phyloP scores from a whole-genome alignment of 2,888 invertebrate genomes.

The Anticlea derivata region DNA sequence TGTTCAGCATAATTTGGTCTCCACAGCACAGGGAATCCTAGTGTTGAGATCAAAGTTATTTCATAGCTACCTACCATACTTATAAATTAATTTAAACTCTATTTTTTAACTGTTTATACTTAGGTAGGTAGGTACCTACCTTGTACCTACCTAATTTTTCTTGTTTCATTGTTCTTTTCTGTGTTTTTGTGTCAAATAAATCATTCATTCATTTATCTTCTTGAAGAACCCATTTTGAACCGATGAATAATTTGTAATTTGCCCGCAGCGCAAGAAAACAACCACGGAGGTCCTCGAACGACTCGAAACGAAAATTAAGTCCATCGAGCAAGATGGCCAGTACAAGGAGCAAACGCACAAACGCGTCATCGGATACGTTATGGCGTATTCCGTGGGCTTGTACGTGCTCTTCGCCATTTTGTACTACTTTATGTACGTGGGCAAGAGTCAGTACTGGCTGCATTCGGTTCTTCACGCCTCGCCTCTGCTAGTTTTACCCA shows the following conservation, averaged over 20 bases:
- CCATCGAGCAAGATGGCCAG: constrained; percentile 91
- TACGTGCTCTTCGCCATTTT: constrained; percentile 88
- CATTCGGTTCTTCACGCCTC: constrained; percentile 90
- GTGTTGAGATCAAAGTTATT: too few species aligned
- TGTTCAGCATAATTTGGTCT: too few species aligned
- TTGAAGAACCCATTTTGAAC: too few species aligned
- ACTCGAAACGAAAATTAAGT: constrained; percentile 90
- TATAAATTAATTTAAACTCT: too few species aligned
- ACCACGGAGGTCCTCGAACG: constrained; percentile 85
- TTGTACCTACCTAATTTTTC: too few species aligned
- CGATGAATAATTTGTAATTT: too few species aligned
- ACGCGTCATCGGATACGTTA: constrained; percentile 91
- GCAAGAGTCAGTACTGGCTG: constrained; percentile 87
- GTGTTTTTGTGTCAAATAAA: too few species aligned
- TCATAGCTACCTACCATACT: too few species aligned
- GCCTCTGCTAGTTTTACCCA: constrained; percentile 91
- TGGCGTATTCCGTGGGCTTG: constrained; percentile 87
- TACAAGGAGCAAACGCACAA: constrained; percentile 92
- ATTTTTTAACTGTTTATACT: too few species aligned
- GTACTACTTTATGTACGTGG: constrained; percentile 92
- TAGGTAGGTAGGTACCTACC: too few species aligned
- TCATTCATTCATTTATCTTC: not conserved
- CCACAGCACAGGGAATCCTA: too few species aligned
- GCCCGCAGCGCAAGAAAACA: constrained; percentile 72
- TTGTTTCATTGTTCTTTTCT: too few species aligned